A percentile compares a stretch with the other conserved stretches of the same genome.
phyloP scores from a whole-genome alignment of 2,888 invertebrate genomes.

The Cephus nigrinus region DNA sequence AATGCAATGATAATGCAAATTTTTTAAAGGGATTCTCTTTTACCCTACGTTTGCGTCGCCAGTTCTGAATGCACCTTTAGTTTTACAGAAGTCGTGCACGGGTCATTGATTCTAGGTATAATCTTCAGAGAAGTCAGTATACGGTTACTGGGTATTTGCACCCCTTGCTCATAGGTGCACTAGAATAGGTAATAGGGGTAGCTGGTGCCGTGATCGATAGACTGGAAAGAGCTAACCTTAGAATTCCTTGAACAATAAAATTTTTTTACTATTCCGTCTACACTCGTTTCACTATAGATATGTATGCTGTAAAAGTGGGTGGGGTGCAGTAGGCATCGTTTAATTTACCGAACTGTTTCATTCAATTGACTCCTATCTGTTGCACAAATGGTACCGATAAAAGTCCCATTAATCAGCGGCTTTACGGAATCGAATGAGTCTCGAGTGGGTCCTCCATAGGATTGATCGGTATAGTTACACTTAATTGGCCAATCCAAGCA shows the following conservation, averaged over 20 bases:
- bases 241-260: background rate
- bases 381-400: background rate
- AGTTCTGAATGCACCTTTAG: background rate
- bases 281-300: background rate
- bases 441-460: background rate
- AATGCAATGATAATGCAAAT: background rate
- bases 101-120: background rate
- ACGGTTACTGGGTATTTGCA: background rate
- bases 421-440: background rate
- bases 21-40: background rate
- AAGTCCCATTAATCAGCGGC: background rate
- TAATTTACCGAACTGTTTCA: background rate
- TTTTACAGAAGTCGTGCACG: background rate
- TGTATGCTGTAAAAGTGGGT: background rate
- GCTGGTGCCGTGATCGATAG: background rate
- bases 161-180: background rate
- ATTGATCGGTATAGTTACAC: background rate
- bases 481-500: slow-evolving; percentile 53
- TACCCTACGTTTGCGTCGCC: background rate
- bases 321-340: background rate
- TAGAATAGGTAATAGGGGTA: background rate
- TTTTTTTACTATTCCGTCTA: background rate
- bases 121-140: background rate
- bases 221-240: background rate
- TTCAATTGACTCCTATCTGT: background rate